A percentile compares a stretch with the other conserved stretches of the same genome.
These are phyloP conservation scores for Petaurus breviceps DNA, from an alignment of 2,113 vertebrate genomes.

Conservation along the genomic window DNA sequence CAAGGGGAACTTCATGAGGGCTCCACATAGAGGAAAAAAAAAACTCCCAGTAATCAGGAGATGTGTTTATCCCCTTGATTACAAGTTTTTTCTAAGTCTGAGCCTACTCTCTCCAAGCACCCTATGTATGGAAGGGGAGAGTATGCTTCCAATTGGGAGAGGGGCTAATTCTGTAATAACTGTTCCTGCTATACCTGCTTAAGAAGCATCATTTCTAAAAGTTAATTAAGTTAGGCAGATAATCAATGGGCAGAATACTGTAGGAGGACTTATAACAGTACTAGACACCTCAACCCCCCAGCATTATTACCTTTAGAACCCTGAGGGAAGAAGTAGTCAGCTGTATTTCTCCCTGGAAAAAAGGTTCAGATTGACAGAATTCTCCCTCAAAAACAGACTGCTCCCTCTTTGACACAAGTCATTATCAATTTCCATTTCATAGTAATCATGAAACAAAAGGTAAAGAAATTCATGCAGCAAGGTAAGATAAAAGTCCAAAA, in stretches of 20 bases:
- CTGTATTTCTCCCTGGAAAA: background rate
- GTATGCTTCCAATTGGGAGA: background rate
- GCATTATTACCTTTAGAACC: background rate
- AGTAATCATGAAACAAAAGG: background rate
- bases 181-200: background rate
- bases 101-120: background rate
- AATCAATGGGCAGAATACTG: background rate
- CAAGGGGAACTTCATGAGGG: background rate
- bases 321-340: background rate
- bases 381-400: background rate
- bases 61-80: background rate
- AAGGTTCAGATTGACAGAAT: background rate
- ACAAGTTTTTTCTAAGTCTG: background rate
- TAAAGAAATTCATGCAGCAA: background rate
- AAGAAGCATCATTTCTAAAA: background rate
- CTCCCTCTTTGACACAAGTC: background rate
- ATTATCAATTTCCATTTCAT: background rate
- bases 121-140: background rate
- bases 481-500: background rate
- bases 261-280: no score
- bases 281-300: background rate
- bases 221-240: background rate
- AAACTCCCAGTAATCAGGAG: background rate
- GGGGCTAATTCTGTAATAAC: background rate
- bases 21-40: background rate